Evolutionary conservation across 2,888 invertebrate species (phyloP).

Genomic region (Parascotia fuliginaria): DNA sequence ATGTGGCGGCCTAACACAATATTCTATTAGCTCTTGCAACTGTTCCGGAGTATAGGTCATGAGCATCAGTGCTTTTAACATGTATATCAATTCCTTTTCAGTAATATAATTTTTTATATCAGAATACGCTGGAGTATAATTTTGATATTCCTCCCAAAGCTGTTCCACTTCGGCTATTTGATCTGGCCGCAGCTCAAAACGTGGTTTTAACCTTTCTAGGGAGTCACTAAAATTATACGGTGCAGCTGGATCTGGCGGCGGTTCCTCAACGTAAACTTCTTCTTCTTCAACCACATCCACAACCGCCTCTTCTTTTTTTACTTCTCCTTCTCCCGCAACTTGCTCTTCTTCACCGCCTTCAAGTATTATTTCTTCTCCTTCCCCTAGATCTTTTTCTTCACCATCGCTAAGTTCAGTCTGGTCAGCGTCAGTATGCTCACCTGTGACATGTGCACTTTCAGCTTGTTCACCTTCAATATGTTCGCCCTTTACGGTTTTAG

Average conservation of each 20-base stretch:
- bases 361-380: constrained; percentile 45
- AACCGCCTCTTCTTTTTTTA: constrained; percentile 4
- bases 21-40: constrained; percentile 67
- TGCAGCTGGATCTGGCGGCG: constrained; percentile 75
- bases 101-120: constrained; percentile 72
- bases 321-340: constrained; percentile 38
- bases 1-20: constrained; percentile 70
- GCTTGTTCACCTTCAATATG: constrained; percentile 17
- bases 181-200: constrained; percentile 69
- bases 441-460: constrained; percentile 21
- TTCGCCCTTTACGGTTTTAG: not conserved
- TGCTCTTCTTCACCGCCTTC: constrained; percentile 42
- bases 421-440: constrained; percentile 26
- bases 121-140: constrained; percentile 75
- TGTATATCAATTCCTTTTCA: constrained; percentile 72
- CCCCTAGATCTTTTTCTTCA: constrained; percentile 24
- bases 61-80: constrained; percentile 69
- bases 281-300: constrained; percentile 65
- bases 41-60: constrained; percentile 76
- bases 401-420: too few species aligned
- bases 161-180: constrained; percentile 74
- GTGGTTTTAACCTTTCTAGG: constrained; percentile 66
- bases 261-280: constrained; percentile 61
- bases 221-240: constrained; percentile 72
- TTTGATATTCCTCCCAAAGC: constrained; percentile 73